These are phyloP conservation scores for Siderastrea radians DNA, from an alignment of 92 coral and sea anemone genomes.

Conservation along the genomic window DNA sequence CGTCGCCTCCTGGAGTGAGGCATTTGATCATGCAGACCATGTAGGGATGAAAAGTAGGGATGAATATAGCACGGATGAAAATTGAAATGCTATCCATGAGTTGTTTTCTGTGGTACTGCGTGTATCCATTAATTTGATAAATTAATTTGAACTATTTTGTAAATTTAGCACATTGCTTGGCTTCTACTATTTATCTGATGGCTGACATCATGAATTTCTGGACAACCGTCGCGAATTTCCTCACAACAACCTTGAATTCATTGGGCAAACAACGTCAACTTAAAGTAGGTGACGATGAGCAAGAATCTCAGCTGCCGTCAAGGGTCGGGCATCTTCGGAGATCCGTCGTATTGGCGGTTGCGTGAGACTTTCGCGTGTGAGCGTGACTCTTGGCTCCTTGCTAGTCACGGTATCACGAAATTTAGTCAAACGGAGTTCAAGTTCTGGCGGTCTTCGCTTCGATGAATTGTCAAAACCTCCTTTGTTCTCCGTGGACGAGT, in stretches of 20 bases:
- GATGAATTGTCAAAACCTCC: conserved; percentile 43
- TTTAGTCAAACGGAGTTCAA: conserved; percentile 83
- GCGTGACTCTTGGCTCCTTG: conserved; percentile 72
- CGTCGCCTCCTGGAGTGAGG: too few species aligned
- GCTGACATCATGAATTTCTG: background rate
- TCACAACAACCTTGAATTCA: too few species aligned
- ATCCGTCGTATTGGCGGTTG: conserved; percentile 95
- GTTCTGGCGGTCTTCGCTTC: conserved; percentile 70
- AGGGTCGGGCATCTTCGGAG: conserved; percentile 90
- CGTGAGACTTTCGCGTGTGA: conserved; percentile 74
- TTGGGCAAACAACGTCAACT: conserved; percentile 22
- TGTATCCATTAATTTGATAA: too few species aligned
- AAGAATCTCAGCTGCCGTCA: conserved; percentile 93
- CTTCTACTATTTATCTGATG: too few species aligned
- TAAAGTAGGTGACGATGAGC: conserved; percentile 91
- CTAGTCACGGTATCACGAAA: conserved; percentile 79
- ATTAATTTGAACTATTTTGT: too few species aligned
- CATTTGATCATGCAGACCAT: too few species aligned
- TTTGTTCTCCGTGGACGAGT: conserved; percentile 21
- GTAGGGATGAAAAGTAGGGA: too few species aligned
- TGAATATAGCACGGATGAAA: too few species aligned
- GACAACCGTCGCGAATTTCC: background rate
- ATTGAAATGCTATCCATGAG: too few species aligned
- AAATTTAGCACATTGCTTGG: too few species aligned
- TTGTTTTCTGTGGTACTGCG: too few species aligned